Evolutionary conservation across 1,140 invertebrate genomes (phyloP), one percentile per base, ranked within the genome.

Genomic region (Limonius californicus): DNA sequence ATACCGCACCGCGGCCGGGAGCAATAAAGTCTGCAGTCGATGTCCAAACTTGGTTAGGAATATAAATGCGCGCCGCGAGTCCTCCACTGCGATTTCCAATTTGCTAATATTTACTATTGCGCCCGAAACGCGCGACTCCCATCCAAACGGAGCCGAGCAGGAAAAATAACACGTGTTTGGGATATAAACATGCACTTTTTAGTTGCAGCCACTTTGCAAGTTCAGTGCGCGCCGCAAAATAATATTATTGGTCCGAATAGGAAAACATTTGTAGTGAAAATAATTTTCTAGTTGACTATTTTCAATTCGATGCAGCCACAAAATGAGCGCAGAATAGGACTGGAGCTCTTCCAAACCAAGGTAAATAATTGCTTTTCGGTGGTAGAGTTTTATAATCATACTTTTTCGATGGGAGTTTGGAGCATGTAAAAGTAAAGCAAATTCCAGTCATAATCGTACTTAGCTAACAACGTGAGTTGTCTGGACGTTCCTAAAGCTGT

Each of bases 71-170:
- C 35, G 35, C 8, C 8, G 35, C 35, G 35, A 39, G n/a, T 39
- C 35, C n/a, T 39, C 35, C 35, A 14, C 35, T 39, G 35, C 35
- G 35, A 39, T 39, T 39, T 39, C n/a, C 35, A 39, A 39, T 39
- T 39, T 39, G n/a, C 35, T 39, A 39, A 39, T 39, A 39, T 39
- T 39, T 39, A 39, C n/a, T 39, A 39, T 39, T 39, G n/a, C 35
- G n/a, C 7, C 35, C 23, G 3, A 27, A 27, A 9, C 23, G 3
- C 9, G 23, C 3, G 23, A 3, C 23, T 27, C 9, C 23, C 23
- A 27, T 4, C 23, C 23, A 27, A 9, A 27, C 23, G 3, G 9
- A 27, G 11, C 35, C 35, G 35, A 39, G 35, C 35, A 14, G 35
- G 35, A 39, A 39, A 39, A 39, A 27, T 27, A 27, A 27, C 23